Evolutionary conservation across 2,888 invertebrate species (phyloP), one percentile per base, ranked within the genome.

Genomic region (Drosophila neoperkinsi): DNA sequence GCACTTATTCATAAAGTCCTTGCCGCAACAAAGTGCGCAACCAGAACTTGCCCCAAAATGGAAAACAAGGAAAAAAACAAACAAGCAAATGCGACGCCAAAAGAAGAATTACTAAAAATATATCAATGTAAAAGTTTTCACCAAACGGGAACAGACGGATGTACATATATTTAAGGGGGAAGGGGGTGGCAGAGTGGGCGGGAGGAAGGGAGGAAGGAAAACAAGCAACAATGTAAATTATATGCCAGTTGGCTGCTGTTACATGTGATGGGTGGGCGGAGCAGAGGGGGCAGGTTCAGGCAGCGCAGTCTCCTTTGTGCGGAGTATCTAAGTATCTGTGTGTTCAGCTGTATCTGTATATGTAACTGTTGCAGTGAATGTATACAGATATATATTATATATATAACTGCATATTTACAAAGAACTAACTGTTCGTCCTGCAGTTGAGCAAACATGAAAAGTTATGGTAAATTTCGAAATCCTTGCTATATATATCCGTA

Each of bases 1-100:
- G 90, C 91, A 91, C 91, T 91, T 90, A 90, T 88, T 91, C 91
- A 91, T 90, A 88, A 90, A 90, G 89, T 82, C 88, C 76, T 80
- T 78, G 77, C 72, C 77, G 56, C 57, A 66, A 56, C 67, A 59
- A 74, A 71, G 71, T 56, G 55, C 79, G 74, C 68, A 51, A 60
- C 74, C 79, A 79, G 66, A 83, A 75, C 83, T 83, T 82, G 74
- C 68, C 74, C 79, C 77, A 84, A 82, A 84, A 84, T 73, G 79
- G 76, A 81, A 77, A 84, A 77, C 74, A 70, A 71, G 70, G 67
- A 62, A 67, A 46, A 52, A 25, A 52, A 41, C 13, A 53, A 34
- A 52, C 64, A 50, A 57, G 51, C 68, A 57, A 67, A 73, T 62
- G 56, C 72, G 58, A 43, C 34, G 62, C 62, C 62, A 61, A 77